Conservation (phyloP, 1,140 invertebrate species). For the Drosophila hydei region DNA sequence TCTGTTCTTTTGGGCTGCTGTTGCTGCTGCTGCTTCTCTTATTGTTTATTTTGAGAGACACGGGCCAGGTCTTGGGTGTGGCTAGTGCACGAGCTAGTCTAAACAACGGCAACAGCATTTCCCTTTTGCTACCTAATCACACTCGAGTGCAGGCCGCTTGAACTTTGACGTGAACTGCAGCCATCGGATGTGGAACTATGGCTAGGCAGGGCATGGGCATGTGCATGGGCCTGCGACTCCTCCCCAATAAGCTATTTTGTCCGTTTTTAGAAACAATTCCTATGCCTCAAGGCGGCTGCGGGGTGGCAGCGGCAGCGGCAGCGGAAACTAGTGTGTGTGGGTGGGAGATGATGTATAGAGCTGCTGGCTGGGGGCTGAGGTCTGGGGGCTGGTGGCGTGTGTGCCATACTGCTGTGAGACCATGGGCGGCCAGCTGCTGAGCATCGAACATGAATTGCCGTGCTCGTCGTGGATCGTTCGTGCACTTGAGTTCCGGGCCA, state of each 20-base stretch:
- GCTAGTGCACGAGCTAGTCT: constrained; percentile 63
- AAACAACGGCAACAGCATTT: constrained; percentile 54
- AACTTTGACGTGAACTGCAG: constrained; percentile 77
- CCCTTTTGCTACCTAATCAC: constrained; percentile 35
- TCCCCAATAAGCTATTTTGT: constrained; percentile 67
- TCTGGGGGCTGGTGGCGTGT: constrained; percentile 17
- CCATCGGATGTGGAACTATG: constrained; percentile 36
- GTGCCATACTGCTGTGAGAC: constrained; percentile 9
- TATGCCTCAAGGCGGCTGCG: constrained; percentile 39
- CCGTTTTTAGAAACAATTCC: constrained; percentile 77
- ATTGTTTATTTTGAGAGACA: constrained; percentile 73
- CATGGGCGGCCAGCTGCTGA: constrained; percentile 69
- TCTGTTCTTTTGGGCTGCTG: constrained; percentile 8
- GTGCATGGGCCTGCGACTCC: constrained; percentile 9
- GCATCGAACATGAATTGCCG: constrained; percentile 72
- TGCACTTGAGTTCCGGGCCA: constrained; percentile 63
- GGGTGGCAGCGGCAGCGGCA: constrained; percentile 9
- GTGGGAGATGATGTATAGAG: constrained; percentile 31
- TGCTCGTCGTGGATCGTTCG: constrained; percentile 62
- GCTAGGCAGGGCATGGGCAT: background rate
- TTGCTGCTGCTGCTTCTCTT: constrained; percentile 20
- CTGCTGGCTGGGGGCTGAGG: background rate
- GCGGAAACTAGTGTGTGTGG: constrained; percentile 47
- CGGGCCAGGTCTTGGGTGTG: constrained; percentile 64
- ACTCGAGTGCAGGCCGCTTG: constrained; percentile 57